Evolutionary conservation across 2,797 vertebrate genomes (phyloP), one percentile per base, ranked within the genome.

Genomic region (Mormyrus proboscirostris): DNA sequence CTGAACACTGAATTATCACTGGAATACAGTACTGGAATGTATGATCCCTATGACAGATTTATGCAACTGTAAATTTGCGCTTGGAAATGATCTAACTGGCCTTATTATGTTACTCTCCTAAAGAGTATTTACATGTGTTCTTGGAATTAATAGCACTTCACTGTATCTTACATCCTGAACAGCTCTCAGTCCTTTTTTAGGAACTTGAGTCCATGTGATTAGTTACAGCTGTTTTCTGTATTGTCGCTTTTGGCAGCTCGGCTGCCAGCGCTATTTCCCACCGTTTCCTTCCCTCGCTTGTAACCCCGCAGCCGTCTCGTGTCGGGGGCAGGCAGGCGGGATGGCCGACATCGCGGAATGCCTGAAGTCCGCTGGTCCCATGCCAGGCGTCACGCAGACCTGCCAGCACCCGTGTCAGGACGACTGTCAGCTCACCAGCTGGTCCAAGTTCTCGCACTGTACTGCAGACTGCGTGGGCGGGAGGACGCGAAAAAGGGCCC

Each of bases 371-470:
- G 94, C 97, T 89, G 97, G 96, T 89, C 92, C 96, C 6, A 96
- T 99, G 95, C 98, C 98, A 41, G 55, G 95, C 73, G 95, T 98
- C 94, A 98, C 97, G 88, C 98, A 99, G 92, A 94, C 88, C 33
- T 99, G 99, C 94, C 98, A 98, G 94, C 96, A 99, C 82, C 98
- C 98, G 89, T 99, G 99, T 95, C 97, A 98, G 94, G 98, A 99
- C 0, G 98, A 99, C 94, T 99, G 99, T 94, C 99, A 99, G 92
- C 97, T 99, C 91, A 98, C 97, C 8, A 97, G 92, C 96, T 99
- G 99, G 99, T 99, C 99, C 93, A 99, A 97, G 94, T 99, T 99
- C 95, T 98, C 99, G 86, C 95, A 98, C 50, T 99, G 99, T 94
- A 97, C 96, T 19, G 96, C 97, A 82, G 97, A 99, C 93, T 99